Conservation (phyloP, 2,888 invertebrate genomes). For the Orchesella flavescens region DNA sequence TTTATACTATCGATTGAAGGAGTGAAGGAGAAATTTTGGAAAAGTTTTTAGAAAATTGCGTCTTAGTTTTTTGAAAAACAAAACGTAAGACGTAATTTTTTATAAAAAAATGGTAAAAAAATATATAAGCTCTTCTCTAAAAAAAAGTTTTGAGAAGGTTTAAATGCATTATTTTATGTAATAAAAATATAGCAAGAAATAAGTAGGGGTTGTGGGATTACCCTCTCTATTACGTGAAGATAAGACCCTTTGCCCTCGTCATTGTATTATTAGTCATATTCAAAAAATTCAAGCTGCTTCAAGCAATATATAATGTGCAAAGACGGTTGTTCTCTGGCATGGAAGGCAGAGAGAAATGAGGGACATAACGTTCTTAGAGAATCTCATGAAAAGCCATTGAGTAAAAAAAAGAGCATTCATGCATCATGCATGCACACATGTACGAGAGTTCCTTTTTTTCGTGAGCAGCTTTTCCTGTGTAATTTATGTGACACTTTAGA, state of each 20-base stretch:
- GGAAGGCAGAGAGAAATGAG: constrained; percentile 6
- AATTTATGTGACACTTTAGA: constrained; percentile 72
- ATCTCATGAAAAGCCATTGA: constrained; percentile 27
- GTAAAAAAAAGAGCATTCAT: background rate
- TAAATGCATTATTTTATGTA: constrained; percentile 6
- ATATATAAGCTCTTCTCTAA: too few relatives aligned
- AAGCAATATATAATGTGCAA: background rate
- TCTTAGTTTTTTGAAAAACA: too few relatives aligned
- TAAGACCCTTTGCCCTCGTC: constrained; percentile 34
- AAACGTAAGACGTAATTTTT: too few relatives aligned
- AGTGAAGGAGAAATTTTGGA: too few relatives aligned
- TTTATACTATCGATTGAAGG: too few relatives aligned
- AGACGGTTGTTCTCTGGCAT: constrained; percentile 17
- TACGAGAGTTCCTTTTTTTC: background rate
- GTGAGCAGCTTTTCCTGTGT: constrained; percentile 36
- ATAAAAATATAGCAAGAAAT: constrained; percentile 36
- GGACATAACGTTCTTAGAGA: constrained; percentile 24
- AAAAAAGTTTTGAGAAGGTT: too few relatives aligned
- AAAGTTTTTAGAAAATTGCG: too few relatives aligned
- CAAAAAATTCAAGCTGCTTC: constrained; percentile 14
- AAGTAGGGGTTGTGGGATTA: constrained; percentile 31
- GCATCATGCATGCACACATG: constrained; percentile 10
- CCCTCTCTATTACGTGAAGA: constrained; percentile 36
- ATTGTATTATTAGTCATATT: constrained; percentile 44
- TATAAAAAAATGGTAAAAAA: too few relatives aligned